Base-by-base conservation (phyloP, 2,888 invertebrate genomes). In the Cheiracanthium punctorium region DNA sequence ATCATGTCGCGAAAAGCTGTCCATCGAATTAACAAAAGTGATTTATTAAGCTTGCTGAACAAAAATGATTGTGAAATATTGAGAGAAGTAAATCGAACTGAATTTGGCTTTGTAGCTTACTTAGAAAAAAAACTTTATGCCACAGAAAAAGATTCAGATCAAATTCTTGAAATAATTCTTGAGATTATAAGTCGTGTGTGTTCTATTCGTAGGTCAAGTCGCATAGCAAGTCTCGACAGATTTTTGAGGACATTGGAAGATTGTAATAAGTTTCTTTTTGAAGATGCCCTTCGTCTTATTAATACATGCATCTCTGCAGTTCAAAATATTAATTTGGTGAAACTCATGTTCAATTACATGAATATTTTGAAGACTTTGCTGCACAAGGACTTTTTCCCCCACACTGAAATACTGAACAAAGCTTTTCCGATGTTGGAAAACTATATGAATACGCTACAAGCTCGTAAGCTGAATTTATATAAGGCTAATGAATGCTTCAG, bases 351-450 rank as follows among this genome's bases (percentile, higher is more conserved):
- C 1, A 24, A 58, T 12, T 58, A 58, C 12, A 58, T 58, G 58
- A 58, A 58, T 24, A 58, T 58, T 5, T 24, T 58, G 12, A 24
- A 24, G 1, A 24, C 24, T 2, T 5, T 58, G 1, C 24, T 58
- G 17, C 1, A 20, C 1, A 20, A 58, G 12, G 58, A 58, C 24
- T 58, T 58, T 58, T 58, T 58, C 24, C 28, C 14, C 7, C 58
- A 29, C 28, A 5, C 24, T n/a, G 17, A 32, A 24, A 80, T 86
- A n/a, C 17, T 29, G 17, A 65, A 80, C 24, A 28, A 41, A 8
- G 52, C n/a, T 37, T 80, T 65, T 48, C 85, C 80, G 8, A 1
- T 29, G 5, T 8, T 86, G n/a, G 80, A 86, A n/a, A 86, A 86
- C 24, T 65, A 69, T n/a, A 37, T 70, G 2, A 86, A 86, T 37